These are phyloP conservation scores for Nasonia vitripennis DNA, from an alignment of 1,140 invertebrate genomes.

Conservation along the genomic window DNA sequence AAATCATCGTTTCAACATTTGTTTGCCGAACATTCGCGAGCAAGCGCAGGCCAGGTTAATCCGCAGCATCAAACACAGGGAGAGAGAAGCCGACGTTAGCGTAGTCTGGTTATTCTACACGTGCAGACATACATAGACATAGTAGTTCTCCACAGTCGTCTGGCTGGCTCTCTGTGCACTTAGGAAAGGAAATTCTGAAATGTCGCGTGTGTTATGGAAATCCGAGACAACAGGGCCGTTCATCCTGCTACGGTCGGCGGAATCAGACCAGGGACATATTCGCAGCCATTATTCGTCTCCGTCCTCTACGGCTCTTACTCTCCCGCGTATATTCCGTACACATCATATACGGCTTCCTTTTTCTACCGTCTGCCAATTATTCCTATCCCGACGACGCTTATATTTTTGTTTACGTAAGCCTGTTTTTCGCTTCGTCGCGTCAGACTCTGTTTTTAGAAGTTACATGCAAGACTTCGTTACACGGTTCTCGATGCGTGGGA, in stretches of 20 bases:
- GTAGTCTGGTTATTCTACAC: constrained; percentile 8
- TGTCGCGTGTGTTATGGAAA: constrained; percentile 35
- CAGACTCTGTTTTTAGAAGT: too few relatives aligned
- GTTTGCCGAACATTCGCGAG: not conserved
- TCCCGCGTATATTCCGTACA: not conserved
- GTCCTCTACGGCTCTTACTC: not conserved
- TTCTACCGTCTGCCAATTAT: not conserved
- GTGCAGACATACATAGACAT: not conserved
- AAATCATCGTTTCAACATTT: not conserved
- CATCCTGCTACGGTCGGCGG: not conserved
- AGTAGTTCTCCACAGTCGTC: not conserved
- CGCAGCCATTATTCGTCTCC: constrained; percentile 2
- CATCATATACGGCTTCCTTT: not conserved
- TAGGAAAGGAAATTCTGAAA: constrained; percentile 26
- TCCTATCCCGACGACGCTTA: not conserved
- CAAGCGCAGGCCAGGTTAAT: not conserved
- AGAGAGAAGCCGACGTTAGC: not conserved
- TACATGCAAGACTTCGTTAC: too few relatives aligned
- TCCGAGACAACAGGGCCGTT: constrained; percentile 15
- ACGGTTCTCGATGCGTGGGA: too few relatives aligned
- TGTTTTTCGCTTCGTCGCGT: too few relatives aligned
- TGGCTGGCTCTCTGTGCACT: not conserved
- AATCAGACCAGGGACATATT: not conserved
- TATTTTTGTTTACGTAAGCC: not conserved
- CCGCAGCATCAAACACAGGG: not conserved